Conservation (phyloP, 2,888 invertebrate genomes). For the Aphodius granarius region DNA sequence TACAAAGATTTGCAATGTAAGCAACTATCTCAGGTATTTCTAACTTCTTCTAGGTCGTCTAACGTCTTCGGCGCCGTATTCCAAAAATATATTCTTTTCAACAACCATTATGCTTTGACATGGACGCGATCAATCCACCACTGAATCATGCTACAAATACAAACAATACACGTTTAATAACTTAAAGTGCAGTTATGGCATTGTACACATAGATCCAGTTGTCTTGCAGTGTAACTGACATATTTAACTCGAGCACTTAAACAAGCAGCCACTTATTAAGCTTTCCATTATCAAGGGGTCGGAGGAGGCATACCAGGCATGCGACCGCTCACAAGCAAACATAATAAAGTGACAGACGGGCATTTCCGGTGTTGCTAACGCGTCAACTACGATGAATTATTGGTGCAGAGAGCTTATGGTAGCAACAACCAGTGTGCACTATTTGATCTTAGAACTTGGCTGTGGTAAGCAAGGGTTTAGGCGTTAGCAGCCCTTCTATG, state of each 20-base stretch:
- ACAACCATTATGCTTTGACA: too few relatives aligned
- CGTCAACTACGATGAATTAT: constrained; percentile 24
- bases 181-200: background rate
- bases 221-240: background rate
- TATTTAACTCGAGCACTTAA: background rate
- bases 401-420: background rate
- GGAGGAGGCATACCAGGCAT: constrained; percentile 15
- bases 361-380: constrained; percentile 25
- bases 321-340: constrained; percentile 8
- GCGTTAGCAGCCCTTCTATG: background rate
- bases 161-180: too few relatives aligned
- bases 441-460: background rate
- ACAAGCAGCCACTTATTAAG: constrained; percentile 24
- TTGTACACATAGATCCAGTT: background rate
- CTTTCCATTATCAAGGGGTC: constrained; percentile 27
- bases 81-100: too few relatives aligned
- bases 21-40: background rate
- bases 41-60: too few relatives aligned
- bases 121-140: too few relatives aligned
- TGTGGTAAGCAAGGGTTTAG: background rate
- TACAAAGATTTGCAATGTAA: background rate
- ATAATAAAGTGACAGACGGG: constrained; percentile 31
- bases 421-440: background rate
- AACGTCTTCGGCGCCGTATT: background rate
- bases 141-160: too few relatives aligned